phyloP scores from a whole-genome alignment of 1,140 invertebrate genomes.

The Drosophila melanica region DNA sequence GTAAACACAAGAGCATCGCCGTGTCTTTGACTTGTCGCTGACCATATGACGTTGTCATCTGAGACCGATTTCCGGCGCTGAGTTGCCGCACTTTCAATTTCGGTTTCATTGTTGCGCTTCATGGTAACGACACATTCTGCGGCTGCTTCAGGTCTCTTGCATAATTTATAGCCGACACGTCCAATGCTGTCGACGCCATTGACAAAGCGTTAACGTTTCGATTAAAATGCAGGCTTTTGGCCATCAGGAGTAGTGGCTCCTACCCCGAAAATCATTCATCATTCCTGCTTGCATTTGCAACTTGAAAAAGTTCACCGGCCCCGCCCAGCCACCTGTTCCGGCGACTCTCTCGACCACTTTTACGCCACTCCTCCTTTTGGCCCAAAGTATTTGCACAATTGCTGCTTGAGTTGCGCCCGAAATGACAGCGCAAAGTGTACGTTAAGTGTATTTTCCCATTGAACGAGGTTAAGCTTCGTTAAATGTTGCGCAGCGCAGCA shows the following conservation, averaged over 20 bases:
- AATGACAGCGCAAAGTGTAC: constrained; percentile 81
- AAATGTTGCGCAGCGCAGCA: constrained; percentile 69
- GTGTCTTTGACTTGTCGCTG: constrained; percentile 50
- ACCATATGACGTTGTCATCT: constrained; percentile 36
- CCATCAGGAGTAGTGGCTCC: constrained; percentile 1
- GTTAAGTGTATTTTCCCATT: constrained; percentile 80
- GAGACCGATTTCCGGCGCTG: constrained; percentile 50
- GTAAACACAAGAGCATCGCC: not conserved
- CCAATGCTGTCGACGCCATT: not conserved
- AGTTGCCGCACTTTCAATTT: constrained; percentile 67
- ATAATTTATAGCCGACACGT: constrained; percentile 48
- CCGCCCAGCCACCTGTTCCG: not conserved
- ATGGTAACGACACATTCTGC: constrained; percentile 40
- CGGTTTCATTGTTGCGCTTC: constrained; percentile 26
- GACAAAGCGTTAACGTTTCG: constrained; percentile 21
- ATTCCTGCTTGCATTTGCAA: constrained; percentile 68
- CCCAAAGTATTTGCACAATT: constrained; percentile 81
- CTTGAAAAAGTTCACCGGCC: constrained; percentile 62
- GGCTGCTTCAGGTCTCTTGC: constrained; percentile 43
- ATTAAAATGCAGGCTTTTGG: constrained; percentile 10
- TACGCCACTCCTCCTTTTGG: constrained; percentile 30
- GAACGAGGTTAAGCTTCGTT: constrained; percentile 82
- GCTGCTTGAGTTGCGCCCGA: constrained; percentile 77
- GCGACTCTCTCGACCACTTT: constrained; percentile 19
- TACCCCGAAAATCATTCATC: constrained; percentile 65